Percentiles rank a stretch among this genome's conserved stretches.
Conservation (phyloP, 2,888 invertebrate genomes). For the Piscicola geometra region DNA sequence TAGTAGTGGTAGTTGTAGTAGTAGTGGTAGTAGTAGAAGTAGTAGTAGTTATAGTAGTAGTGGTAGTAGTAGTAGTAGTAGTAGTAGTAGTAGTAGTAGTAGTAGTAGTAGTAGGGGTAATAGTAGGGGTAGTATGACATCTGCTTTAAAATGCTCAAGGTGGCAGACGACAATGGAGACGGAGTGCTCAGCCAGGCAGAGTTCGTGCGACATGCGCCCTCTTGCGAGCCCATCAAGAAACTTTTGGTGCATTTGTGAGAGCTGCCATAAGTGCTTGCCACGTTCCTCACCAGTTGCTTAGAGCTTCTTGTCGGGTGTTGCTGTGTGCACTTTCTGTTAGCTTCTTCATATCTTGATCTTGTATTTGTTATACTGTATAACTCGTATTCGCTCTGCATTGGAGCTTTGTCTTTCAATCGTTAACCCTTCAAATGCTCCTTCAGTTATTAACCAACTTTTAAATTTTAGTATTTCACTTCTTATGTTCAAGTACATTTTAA, state of each 20-base stretch:
- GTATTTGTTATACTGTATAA: too few species aligned
- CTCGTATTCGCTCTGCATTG: too few species aligned
- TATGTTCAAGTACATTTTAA: too few species aligned
- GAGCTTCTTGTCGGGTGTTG: background rate
- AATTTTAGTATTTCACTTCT: too few species aligned
- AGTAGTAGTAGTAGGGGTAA: slow-evolving; percentile 1
- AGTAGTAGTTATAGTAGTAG: background rate
- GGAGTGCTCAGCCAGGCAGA: background rate
- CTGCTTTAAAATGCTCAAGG: background rate
- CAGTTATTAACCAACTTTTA: too few species aligned
- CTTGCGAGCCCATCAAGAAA: background rate
- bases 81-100: slow-evolving; percentile 18
- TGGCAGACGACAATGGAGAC: background rate
- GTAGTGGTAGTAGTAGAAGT: background rate
- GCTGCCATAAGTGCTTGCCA: background rate
- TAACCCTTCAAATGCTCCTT: too few species aligned
- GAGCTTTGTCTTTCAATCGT: too few species aligned
- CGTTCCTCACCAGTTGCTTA: background rate
- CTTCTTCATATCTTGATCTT: too few species aligned
- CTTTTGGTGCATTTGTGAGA: background rate
- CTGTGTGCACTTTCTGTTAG: background rate
- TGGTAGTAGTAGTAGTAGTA: slow-evolving; percentile 6
- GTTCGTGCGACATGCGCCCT: background rate
- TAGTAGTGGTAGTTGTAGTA: background rate
- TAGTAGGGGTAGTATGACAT: slow-evolving; percentile 5